A percentile compares a stretch with the other conserved stretches of the same genome.
Evolutionary conservation across 2,113 vertebrate species (phyloP).

Genomic region (Labeo rohita): DNA sequence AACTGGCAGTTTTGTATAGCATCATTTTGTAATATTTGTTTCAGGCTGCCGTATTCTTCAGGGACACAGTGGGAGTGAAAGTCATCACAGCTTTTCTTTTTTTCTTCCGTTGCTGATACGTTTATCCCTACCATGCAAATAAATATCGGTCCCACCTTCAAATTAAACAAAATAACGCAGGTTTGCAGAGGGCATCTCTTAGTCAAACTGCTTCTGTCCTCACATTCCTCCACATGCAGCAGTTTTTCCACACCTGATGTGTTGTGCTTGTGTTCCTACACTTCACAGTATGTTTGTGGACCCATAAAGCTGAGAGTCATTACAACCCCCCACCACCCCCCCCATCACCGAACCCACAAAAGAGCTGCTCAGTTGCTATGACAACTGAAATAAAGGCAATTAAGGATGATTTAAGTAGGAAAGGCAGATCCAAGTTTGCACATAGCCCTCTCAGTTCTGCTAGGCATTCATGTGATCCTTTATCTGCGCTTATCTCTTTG

Average conservation of each 20-base stretch:
- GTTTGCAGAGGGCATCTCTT: not conserved
- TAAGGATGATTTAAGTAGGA: slow-evolving; percentile 57
- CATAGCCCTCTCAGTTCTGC: slow-evolving; percentile 25
- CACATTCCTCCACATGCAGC: slow-evolving; percentile 2
- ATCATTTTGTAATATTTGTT: slow-evolving; percentile 33
- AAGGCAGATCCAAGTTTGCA: slow-evolving; percentile 51
- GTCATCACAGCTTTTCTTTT: slow-evolving; percentile 8
- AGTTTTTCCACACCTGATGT: slow-evolving; percentile 5
- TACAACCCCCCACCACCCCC: slow-evolving; percentile 41
- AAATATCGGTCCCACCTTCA: not conserved
- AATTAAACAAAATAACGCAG: not conserved
- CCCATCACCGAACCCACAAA: slow-evolving; percentile 59
- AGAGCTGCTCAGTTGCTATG: slow-evolving; percentile 63
- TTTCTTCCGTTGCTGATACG: not conserved
- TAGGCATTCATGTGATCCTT: slow-evolving; percentile 29
- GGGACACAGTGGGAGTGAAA: not conserved
- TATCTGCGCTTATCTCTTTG: slow-evolving; percentile 36
- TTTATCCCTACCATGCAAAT: not conserved
- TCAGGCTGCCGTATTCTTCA: slow-evolving; percentile 8
- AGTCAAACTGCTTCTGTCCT: not conserved
- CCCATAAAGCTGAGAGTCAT: slow-evolving; percentile 50
- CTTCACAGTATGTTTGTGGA: slow-evolving; percentile 24
- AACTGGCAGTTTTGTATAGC: not conserved
- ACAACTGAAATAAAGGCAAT: slow-evolving; percentile 68
- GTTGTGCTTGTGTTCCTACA: slow-evolving; percentile 25